Percentiles rank a stretch among this genome's conserved stretches.
Conservation (phyloP, 2,797 vertebrate genomes). For the Salmo trutta region DNA sequence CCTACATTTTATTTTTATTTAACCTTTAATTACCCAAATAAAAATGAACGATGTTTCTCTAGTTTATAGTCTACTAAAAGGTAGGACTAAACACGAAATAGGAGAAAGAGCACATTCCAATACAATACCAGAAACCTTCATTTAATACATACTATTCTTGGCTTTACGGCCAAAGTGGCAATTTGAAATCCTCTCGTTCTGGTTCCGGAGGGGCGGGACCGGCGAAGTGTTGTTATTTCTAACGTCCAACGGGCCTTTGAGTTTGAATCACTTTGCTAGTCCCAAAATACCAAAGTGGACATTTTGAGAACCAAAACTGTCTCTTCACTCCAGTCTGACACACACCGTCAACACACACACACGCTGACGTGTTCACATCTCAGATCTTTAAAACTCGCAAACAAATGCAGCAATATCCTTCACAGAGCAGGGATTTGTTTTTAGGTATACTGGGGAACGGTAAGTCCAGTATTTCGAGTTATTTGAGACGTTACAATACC, state of each 20-base stretch:
- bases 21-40: not conserved
- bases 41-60: conserved; percentile 5
- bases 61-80: not conserved
- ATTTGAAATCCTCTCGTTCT: conserved; percentile 67
- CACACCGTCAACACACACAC: not conserved
- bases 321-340: not conserved
- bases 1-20: not conserved
- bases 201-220: conserved; percentile 49
- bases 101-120: conserved; percentile 75
- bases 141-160: conserved; percentile 76
- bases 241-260: conserved; percentile 50
- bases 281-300: conserved; percentile 13
- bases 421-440: not conserved
- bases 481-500: not conserved
- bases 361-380: not conserved
- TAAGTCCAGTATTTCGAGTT: not conserved
- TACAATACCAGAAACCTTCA: conserved; percentile 73
- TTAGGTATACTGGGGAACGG: not conserved
- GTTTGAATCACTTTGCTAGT: conserved; percentile 36
- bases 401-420: not conserved
- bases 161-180: conserved; percentile 67
- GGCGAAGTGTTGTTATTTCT: conserved; percentile 56
- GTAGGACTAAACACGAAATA: conserved; percentile 18
- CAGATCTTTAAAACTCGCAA: not conserved
- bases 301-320: not conserved